Evolutionary conservation across 2,888 invertebrate genomes (phyloP), one percentile per base, ranked within the genome.

Genomic region (Dorcus parallelipipedus): DNA sequence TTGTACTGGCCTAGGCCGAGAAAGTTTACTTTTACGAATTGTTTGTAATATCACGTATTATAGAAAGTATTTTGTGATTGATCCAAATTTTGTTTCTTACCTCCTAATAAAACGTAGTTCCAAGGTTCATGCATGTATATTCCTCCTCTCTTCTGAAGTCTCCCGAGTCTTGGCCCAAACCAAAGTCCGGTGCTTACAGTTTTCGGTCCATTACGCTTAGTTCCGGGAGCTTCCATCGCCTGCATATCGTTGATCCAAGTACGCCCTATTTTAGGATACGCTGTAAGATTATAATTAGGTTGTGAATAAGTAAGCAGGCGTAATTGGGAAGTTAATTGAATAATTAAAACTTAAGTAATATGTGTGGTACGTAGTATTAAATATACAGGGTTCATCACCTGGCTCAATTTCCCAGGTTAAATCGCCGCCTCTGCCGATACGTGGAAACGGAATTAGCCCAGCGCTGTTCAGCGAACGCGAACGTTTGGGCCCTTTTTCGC

Each of bases 91-190:
- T 3, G 26, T 3, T 9, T 40, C 38, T 52, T 62, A 72, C 73
- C 73, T 71, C 66, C 67, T 14, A 71, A 50, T n/a, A 71, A 66
- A 43, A 72, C 60, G 49, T 70, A 61, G 10, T 66, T 64, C 70
- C 71, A 72, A 2, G 69, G 67, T 20, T 59, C 56, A 8, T 65
- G 60, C 23, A 56, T 23, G 17, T 53, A 40, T 48, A 52, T 55
- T 52, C 59, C 59, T 33, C 62, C 65, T 20, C 72, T 59, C 54
- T 72, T 72, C 40, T 71, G 68, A 8, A 72, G 59, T 23, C 69
- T 61, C 7, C 72, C 89, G 23, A 88, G 78, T 45, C 87, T 78
- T 0, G 87, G 87, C 40, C 88, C 89, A 67, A 88, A 88, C 89
- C 88, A 89, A 77, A 88, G 81, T 0, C 82, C 82, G 20, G 78